Conservation (phyloP, 2,888 invertebrate genomes). For the Mimas tiliae region DNA sequence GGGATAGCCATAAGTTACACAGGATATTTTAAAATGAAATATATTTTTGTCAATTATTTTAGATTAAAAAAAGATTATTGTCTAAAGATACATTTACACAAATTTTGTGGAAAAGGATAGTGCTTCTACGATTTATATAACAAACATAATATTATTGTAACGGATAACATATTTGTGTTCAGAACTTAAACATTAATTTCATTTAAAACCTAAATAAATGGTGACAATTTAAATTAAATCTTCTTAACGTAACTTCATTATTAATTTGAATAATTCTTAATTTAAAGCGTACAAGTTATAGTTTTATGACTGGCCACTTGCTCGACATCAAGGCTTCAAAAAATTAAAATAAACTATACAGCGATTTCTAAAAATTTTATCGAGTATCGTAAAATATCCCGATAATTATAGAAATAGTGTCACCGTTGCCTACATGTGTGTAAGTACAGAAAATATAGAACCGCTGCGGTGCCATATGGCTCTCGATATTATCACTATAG, state of each 20-base stretch:
- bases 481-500: constrained; percentile 52
- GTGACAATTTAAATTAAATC: too few species aligned
- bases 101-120: too few species aligned
- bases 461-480: constrained; percentile 58
- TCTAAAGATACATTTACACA: neutral
- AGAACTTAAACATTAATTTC: too few species aligned
- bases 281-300: too few species aligned
- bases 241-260: too few species aligned
- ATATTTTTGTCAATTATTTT: neutral
- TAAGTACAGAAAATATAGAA: constrained; percentile 32
- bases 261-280: too few species aligned
- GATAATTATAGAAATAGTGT: neutral
- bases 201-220: too few species aligned
- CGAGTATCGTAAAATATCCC: neutral
- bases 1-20: constrained; percentile 10
- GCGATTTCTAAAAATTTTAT: neutral
- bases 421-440: constrained; percentile 27
- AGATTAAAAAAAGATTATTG: neutral
- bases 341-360: neutral
- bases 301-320: too few species aligned
- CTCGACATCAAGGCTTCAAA: too few species aligned
- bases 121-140: too few species aligned
- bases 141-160: too few species aligned
- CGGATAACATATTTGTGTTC: too few species aligned
- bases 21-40: neutral